These are phyloP conservation scores for Luscinia megarhynchos DNA, from an alignment of 2,797 vertebrate genomes.

Conservation along the genomic window DNA sequence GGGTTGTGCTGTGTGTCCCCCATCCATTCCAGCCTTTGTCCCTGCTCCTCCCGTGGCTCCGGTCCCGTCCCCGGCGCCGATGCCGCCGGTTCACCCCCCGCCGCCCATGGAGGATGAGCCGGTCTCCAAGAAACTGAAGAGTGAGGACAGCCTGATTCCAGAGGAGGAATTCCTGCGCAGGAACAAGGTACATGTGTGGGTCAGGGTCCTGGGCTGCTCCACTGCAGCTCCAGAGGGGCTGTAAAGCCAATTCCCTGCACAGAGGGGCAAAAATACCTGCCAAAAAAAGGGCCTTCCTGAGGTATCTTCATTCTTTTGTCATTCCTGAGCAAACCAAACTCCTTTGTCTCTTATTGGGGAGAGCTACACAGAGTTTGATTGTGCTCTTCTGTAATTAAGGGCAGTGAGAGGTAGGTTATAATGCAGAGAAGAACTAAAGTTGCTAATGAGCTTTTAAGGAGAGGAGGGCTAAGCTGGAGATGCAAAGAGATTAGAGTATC, in stretches of 20 bases:
- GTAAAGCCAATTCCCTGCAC: not conserved
- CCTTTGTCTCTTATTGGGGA: not conserved
- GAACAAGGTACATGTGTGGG: slow-evolving; percentile 84
- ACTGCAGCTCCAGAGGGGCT: not conserved
- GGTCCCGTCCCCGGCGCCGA: slow-evolving; percentile 80
- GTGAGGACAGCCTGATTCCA: slow-evolving; percentile 94
- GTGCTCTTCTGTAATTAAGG: not conserved
- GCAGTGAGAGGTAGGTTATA: not conserved
- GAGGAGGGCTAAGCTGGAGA: not conserved
- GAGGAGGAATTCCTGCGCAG: slow-evolving; percentile 97
- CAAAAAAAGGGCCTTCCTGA: not conserved
- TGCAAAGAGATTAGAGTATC: not conserved
- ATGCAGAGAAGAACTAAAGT: not conserved
- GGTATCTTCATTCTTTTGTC: not conserved
- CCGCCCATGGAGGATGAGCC: slow-evolving; percentile 95
- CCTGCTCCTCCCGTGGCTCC: slow-evolving; percentile 93
- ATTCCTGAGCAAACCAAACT: not conserved
- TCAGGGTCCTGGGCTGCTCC: not conserved
- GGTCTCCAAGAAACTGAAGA: slow-evolving; percentile 94
- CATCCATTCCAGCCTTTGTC: slow-evolving; percentile 86
- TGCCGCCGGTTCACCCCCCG: slow-evolving; percentile 89
- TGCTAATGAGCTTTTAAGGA: slow-evolving; percentile 30
- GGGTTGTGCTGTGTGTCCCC: not conserved
- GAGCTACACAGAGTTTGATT: not conserved
- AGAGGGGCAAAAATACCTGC: not conserved